These are phyloP conservation scores for Troides oblongomaculatus DNA, from an alignment of 2,888 invertebrate genomes.

Conservation along the genomic window DNA sequence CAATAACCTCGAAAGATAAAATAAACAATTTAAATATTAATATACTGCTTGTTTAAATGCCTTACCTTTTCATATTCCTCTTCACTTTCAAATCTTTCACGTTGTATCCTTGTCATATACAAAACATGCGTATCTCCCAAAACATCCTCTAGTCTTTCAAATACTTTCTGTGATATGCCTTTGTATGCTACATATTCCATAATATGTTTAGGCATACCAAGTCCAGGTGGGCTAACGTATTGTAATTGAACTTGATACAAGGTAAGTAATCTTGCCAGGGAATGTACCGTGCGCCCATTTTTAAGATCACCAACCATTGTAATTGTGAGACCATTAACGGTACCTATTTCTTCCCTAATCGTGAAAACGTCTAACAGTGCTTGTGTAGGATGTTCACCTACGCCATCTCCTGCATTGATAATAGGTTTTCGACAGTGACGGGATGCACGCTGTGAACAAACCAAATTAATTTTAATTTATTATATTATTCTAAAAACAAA, in stretches of 20 bases:
- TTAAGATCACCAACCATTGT: constrained; percentile 99
- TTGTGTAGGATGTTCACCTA: constrained; percentile 98
- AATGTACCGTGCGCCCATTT: constrained; percentile 99
- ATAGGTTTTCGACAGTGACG: constrained; percentile 91
- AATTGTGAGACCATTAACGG: constrained; percentile 97
- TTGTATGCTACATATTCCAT: constrained; percentile 87
- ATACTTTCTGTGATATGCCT: constrained; percentile 88
- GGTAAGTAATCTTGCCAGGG: constrained; percentile 94
- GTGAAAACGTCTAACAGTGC: constrained; percentile 98
- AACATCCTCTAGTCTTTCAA: constrained; percentile 88
- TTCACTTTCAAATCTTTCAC: constrained; percentile 91
- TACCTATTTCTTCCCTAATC: constrained; percentile 98
- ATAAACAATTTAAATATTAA: not conserved
- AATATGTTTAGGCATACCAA: constrained; percentile 95
- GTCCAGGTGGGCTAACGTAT: constrained; percentile 92
- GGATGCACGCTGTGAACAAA: constrained; percentile 85
- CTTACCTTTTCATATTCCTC: constrained; percentile 92
- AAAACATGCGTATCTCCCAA: constrained; percentile 96
- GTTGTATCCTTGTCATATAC: constrained; percentile 99
- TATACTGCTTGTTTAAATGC: constrained; percentile 4
- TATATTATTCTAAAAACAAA: constrained; percentile 1
- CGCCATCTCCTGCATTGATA: constrained; percentile 99
- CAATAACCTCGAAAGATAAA: not conserved
- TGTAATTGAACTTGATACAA: constrained; percentile 95
- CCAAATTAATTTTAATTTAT: constrained; percentile 21